These are phyloP conservation scores for Phainopepla nitens DNA, from an alignment of 2,113 vertebrate genomes.

Conservation along the genomic window DNA sequence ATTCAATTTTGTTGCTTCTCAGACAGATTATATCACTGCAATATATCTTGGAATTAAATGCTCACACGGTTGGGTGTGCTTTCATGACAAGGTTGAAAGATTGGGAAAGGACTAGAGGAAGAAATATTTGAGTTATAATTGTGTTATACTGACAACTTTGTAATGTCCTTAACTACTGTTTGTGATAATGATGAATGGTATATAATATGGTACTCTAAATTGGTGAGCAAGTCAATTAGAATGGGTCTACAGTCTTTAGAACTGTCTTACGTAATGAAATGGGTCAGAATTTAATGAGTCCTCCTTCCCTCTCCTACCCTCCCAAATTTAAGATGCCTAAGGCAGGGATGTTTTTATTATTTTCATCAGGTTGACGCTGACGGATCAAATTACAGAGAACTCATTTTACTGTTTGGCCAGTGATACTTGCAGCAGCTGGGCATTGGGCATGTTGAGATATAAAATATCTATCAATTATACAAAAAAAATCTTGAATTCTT, in stretches of 20 bases:
- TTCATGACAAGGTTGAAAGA: neutral
- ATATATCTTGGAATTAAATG: neutral
- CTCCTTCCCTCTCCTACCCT: rapidly evolving
- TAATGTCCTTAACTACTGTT: neutral
- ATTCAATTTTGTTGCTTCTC: neutral
- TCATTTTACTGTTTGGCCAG: neutral
- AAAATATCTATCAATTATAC: neutral
- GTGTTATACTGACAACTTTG: neutral
- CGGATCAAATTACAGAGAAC: neutral
- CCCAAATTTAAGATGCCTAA: neutral
- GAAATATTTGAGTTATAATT: neutral
- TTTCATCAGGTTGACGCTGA: neutral
- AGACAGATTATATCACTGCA: neutral
- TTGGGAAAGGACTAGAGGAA: neutral
- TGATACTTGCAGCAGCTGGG: neutral
- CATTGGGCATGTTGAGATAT: neutral
- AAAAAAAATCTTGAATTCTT: neutral
- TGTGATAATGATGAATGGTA: neutral
- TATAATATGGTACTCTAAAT: neutral
- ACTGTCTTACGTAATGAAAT: neutral
- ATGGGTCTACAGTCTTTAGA: neutral
- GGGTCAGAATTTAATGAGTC: neutral
- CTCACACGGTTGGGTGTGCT: neutral
- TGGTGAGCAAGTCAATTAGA: neutral
- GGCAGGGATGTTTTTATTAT: neutral